Conservation (phyloP, 2,113 vertebrate species). For the Syrrhaptes paradoxus region DNA sequence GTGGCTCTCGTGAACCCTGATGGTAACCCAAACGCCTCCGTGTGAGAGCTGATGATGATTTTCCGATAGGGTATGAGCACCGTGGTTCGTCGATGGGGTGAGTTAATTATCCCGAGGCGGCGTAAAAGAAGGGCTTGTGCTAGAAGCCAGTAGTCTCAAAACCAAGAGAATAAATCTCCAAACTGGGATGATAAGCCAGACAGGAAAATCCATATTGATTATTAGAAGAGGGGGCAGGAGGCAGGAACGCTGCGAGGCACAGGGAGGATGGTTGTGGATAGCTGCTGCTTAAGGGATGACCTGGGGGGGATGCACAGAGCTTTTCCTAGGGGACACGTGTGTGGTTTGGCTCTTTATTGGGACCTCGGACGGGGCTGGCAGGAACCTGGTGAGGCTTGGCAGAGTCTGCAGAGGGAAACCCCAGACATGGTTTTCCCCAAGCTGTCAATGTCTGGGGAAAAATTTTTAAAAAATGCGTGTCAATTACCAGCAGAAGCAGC, state of each 20-base stretch:
- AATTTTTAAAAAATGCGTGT: background rate
- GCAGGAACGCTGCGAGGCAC: constrained; percentile 25
- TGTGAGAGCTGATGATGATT: constrained; percentile 46
- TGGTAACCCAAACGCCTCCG: accelerated
- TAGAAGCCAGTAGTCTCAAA: constrained; percentile 3
- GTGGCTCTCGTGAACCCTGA: background rate
- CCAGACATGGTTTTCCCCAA: background rate
- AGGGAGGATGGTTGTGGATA: constrained; percentile 9
- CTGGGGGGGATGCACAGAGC: background rate
- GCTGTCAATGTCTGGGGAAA: background rate
- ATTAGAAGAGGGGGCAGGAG: constrained; percentile 57
- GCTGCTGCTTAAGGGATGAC: background rate
- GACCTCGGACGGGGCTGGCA: too few relatives aligned
- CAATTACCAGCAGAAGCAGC: background rate
- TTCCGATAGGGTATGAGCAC: constrained; percentile 24
- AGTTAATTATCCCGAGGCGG: constrained; percentile 43
- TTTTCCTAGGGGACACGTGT: accelerated
- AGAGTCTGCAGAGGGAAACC: background rate
- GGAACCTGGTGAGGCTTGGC: background rate
- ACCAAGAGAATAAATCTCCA: constrained; percentile 62
- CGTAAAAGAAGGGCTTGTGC: background rate
- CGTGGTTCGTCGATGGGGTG: background rate
- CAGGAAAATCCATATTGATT: constrained; percentile 78
- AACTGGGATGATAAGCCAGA: constrained; percentile 48
- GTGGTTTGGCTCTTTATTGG: background rate